Percentiles rank a stretch among this genome's conserved stretches.
Conservation (phyloP, 2,888 invertebrate species). For the Slavum lentiscoides region DNA sequence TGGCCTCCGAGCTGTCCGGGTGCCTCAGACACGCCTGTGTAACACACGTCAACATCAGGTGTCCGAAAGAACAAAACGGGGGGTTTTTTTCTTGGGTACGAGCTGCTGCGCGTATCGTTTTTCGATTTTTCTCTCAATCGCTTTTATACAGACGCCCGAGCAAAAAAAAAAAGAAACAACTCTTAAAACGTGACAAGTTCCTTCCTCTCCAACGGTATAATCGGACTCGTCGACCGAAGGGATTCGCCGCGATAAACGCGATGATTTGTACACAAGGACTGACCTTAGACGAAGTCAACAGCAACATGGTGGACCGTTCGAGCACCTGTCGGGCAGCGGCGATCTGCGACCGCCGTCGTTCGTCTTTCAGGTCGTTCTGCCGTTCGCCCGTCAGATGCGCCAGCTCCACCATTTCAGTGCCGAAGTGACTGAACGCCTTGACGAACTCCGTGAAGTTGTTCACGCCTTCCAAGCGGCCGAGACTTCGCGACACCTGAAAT, state of each 20-base stretch:
- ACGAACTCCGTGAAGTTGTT: conserved; percentile 96
- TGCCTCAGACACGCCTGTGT: conserved; percentile 87
- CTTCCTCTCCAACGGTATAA: too few relatives aligned
- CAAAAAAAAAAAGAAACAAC: too few relatives aligned
- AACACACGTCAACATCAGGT: not conserved
- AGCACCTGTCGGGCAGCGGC: conserved; percentile 92
- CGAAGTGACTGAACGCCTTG: conserved; percentile 97
- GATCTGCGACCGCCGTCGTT: conserved; percentile 93
- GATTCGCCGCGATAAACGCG: too few relatives aligned
- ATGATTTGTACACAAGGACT: conserved; percentile 51
- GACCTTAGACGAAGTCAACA: conserved; percentile 95
- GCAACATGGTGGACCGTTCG: conserved; percentile 94
- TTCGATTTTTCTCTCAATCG: too few relatives aligned
- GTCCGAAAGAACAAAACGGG: not conserved
- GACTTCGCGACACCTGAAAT: conserved; percentile 73
- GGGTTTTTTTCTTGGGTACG: too few relatives aligned
- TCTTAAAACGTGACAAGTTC: too few relatives aligned
- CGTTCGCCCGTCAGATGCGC: conserved; percentile 87
- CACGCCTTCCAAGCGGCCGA: conserved; percentile 83
- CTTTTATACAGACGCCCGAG: too few relatives aligned
- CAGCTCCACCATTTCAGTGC: conserved; percentile 97
- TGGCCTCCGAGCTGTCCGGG: conserved; percentile 88
- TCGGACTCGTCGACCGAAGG: too few relatives aligned
- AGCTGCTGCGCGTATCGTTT: too few relatives aligned
- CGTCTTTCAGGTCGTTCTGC: conserved; percentile 87